Conservation (phyloP, 1,140 invertebrate species). For the Drosophila nigromelanica region DNA sequence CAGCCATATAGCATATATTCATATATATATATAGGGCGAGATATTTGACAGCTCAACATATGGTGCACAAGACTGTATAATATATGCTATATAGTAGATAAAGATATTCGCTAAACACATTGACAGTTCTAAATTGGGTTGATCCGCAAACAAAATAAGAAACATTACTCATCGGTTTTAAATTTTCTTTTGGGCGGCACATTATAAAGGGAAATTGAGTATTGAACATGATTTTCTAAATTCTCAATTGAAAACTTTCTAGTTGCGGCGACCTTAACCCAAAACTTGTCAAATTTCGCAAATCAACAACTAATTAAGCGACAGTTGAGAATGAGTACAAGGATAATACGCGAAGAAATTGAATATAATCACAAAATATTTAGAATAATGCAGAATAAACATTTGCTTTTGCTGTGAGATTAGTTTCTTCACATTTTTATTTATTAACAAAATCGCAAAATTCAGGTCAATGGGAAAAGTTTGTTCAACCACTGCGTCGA, state of each 20-base stretch:
- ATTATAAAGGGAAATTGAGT: conserved; percentile 20
- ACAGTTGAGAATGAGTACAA: conserved; percentile 44
- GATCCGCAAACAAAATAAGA: conserved; percentile 38
- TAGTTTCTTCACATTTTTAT: conserved; percentile 20
- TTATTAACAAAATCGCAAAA: conserved; percentile 24
- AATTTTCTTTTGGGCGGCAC: conserved; percentile 1
- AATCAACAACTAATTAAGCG: conserved; percentile 22
- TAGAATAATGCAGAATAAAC: conserved; percentile 4
- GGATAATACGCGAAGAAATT: conserved; percentile 34
- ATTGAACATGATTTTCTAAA: conserved; percentile 15
- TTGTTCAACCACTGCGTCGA: conserved; percentile 36
- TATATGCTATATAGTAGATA: conserved; percentile 1
- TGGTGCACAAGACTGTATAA: neutral
- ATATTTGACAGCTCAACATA: conserved; percentile 33
- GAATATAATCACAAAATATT: conserved; percentile 7
- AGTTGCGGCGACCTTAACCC: conserved; percentile 33
- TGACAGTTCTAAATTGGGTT: conserved; percentile 66
- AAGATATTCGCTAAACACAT: conserved; percentile 32
- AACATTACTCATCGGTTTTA: conserved; percentile 34
- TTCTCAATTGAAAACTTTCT: too few relatives aligned
- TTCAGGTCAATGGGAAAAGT: conserved; percentile 55
- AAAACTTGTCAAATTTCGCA: conserved; percentile 26
- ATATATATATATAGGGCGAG: conserved; percentile 2
- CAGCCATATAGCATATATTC: conserved; percentile 17
- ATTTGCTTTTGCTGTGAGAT: conserved; percentile 8